These are phyloP conservation scores for Andrena camellia DNA, from an alignment of 2,888 invertebrate species.

Conservation along the genomic window DNA sequence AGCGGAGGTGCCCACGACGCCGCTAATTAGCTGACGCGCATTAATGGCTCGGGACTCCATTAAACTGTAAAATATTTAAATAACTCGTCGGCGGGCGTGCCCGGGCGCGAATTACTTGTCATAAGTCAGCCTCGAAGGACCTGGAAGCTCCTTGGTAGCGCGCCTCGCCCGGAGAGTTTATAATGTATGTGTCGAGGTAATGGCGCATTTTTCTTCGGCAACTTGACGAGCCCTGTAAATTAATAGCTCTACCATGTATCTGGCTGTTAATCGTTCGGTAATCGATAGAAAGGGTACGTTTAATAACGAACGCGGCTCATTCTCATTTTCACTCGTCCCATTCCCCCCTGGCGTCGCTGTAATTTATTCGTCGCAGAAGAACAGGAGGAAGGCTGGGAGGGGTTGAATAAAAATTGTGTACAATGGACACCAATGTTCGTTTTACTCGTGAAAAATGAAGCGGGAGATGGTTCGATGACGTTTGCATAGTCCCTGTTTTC, in stretches of 20 bases:
- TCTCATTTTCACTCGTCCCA: not conserved
- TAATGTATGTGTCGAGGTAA: constrained; percentile 55
- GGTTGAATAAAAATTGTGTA: constrained; percentile 65
- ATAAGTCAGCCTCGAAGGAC: constrained; percentile 61
- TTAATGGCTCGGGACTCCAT: constrained; percentile 77
- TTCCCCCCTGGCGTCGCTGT: constrained; percentile 40
- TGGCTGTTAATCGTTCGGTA: constrained; percentile 24
- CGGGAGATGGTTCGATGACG: constrained; percentile 18
- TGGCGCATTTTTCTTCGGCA: constrained; percentile 55
- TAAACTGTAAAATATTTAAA: constrained; percentile 81
- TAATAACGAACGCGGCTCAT: constrained; percentile 20
- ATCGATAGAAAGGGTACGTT: constrained; percentile 23
- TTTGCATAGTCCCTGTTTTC: constrained; percentile 11
- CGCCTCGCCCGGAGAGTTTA: constrained; percentile 23
- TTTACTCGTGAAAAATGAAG: constrained; percentile 48
- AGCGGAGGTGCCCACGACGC: constrained; percentile 59
- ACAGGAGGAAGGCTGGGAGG: constrained; percentile 29
- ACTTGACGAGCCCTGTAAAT: constrained; percentile 65
- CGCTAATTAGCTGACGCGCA: constrained; percentile 79
- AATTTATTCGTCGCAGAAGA: constrained; percentile 69
- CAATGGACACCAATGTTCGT: constrained; percentile 64
- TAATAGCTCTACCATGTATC: constrained; percentile 50
- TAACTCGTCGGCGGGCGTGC: constrained; percentile 74
- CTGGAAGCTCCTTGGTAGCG: constrained; percentile 38
- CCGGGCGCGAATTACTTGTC: constrained; percentile 71